Evolutionary conservation across 2,797 vertebrate species (phyloP).

Genomic region (Scolopax rusticola): DNA sequence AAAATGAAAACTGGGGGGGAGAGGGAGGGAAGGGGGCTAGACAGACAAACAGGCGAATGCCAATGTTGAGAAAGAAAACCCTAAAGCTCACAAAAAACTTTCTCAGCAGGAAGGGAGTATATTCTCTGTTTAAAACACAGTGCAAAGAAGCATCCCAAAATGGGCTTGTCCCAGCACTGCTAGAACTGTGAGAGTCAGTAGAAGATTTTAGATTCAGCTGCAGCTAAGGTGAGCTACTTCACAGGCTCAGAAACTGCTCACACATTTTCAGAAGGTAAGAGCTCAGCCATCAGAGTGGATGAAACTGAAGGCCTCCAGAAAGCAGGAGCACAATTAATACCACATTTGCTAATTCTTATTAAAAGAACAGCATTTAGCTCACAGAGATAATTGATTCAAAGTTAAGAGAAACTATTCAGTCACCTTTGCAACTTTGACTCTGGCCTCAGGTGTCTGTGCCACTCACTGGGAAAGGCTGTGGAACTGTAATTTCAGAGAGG

Average conservation of each 20-base stretch:
- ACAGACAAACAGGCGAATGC: not conserved
- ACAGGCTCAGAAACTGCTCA: not conserved
- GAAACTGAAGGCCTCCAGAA: not conserved
- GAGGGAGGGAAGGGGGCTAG: not conserved
- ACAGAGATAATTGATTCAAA: not conserved
- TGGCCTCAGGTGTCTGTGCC: not conserved
- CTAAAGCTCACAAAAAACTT: not conserved
- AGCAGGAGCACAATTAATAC: not conserved
- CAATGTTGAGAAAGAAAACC: not conserved
- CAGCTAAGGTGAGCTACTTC: not conserved
- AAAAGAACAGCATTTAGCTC: not conserved
- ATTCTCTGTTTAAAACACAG: not conserved
- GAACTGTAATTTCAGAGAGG: not conserved
- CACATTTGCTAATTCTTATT: not conserved
- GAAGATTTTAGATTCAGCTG: not conserved
- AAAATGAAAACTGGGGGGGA: constrained; percentile 44
- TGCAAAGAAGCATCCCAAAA: not conserved
- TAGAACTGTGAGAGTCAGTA: not conserved
- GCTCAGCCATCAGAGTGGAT: not conserved
- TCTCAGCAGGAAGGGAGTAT: not conserved
- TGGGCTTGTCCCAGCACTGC: not conserved
- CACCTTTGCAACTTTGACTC: not conserved
- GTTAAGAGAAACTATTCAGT: not conserved
- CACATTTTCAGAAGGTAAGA: not conserved
- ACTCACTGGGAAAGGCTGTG: not conserved